Base-by-base conservation (phyloP, 2,113 vertebrate species). In the Sula dactylatra region DNA sequence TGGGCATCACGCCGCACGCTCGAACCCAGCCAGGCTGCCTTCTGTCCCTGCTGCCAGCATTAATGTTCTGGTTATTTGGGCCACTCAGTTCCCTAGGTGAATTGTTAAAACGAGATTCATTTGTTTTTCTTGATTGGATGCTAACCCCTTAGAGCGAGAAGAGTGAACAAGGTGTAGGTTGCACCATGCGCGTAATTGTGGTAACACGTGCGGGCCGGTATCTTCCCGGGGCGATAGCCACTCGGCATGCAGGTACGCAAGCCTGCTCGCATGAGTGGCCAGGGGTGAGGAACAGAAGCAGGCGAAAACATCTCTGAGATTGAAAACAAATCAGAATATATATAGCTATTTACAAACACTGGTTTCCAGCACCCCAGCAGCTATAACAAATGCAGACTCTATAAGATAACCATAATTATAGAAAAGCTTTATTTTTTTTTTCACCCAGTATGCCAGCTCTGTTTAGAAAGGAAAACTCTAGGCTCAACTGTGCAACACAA, bases 401-500 rank as follows among this genome's bases (percentile, higher is more conserved):
- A 62, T 72, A 55, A 95, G 93, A 96, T 84, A 95, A 72, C 83
- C 64, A 49, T 91, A 93, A 97, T 96, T 96, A 82, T 9, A 83
- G 64, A 94, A 95, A 89, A 44, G 44, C 93, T 98, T 97, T 98
- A 96, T 97, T 97, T 44, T 16, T 80, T 70, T 80, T 80, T 87
- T 86, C 52, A 89, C 47, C 80, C 93, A 92, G 83, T 91, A 78
- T 81, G 78, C 79, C 87, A 94, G 71, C 61, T 88, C 86, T 66
- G 91, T 96, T 97, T 97, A 96, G 91, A 96, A 97, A 87, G 79
- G 79, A 89, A 97, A 97, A 89, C 70, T n/a, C 6, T 20, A 94
- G 67, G 69, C 92, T 97, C 73, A 66, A 90, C 86, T 77, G 52
- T 71, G 67, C 7, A 6, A 38, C 82, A 96, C 93, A 94, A 95